Conservation (phyloP, 2,113 vertebrate species). For the Hypomesus transpacificus region DNA sequence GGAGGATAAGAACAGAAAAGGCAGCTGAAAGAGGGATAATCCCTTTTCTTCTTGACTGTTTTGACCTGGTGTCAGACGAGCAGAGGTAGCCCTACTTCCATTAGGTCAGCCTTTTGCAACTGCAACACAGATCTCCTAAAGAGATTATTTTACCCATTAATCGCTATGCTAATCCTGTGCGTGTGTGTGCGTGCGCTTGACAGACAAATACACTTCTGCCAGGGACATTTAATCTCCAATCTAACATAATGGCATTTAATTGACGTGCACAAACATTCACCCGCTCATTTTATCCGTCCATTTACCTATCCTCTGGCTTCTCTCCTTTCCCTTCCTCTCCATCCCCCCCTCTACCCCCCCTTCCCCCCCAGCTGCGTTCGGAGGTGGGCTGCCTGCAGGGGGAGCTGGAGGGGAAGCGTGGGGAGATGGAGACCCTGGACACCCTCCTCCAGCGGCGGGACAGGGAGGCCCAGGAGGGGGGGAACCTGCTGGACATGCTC, state of each 20-base stretch:
- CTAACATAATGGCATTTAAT: slow-evolving; percentile 3
- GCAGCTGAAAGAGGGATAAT: slow-evolving; percentile 1
- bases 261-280: neutral
- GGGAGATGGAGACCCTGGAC: slow-evolving; percentile 79
- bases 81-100: neutral
- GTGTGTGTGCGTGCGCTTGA: neutral
- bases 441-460: slow-evolving; percentile 73
- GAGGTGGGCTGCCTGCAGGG: slow-evolving; percentile 71
- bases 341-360: neutral
- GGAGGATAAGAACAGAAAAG: neutral
- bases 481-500: slow-evolving; percentile 81
- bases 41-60: neutral
- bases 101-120: neutral
- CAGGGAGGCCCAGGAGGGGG: slow-evolving; percentile 81
- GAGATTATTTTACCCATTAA: slow-evolving; percentile 18
- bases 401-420: slow-evolving; percentile 70
- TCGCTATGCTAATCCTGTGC: slow-evolving; percentile 8
- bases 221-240: slow-evolving; percentile 7
- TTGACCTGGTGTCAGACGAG: neutral
- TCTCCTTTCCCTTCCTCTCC: neutral
- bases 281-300: neutral
- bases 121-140: neutral
- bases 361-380: slow-evolving; percentile 72
- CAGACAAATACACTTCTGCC: neutral
- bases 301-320: neutral